Conservation (phyloP, 2,797 vertebrate species). For the Podarcis lilfordi region DNA sequence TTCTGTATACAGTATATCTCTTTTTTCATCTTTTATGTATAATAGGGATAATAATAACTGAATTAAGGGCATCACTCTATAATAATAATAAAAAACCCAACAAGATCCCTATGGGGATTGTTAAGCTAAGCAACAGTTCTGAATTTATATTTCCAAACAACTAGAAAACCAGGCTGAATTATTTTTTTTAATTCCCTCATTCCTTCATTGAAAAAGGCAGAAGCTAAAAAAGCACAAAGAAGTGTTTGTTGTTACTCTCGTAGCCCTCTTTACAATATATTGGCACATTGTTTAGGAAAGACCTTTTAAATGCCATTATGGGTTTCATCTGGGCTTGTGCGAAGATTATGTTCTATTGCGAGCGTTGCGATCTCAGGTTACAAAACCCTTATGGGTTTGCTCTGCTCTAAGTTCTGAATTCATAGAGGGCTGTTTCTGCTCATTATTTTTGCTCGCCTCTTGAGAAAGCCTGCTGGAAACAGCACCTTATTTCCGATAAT, state of each 20-base stretch:
- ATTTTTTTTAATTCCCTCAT: neutral
- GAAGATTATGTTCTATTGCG: conserved; percentile 29
- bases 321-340: conserved; percentile 24
- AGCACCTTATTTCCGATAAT: neutral
- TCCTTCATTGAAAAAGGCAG: neutral
- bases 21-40: no score
- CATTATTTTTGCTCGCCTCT: conserved; percentile 7
- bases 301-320: conserved; percentile 27
- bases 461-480: conserved; percentile 1
- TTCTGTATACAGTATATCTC: no score
- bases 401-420: conserved; percentile 34
- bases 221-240: conserved; percentile 7
- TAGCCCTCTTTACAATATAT: neutral
- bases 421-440: conserved; percentile 22
- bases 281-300: neutral
- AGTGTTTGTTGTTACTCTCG: neutral
- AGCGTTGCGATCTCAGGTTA: conserved; percentile 35
- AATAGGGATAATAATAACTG: no score
- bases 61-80: no score
- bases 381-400: neutral
- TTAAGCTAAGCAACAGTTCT: neutral
- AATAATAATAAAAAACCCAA: no score
- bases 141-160: neutral
- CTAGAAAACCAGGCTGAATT: neutral
- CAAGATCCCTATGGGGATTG: neutral